Conservation (phyloP, 2,113 vertebrate genomes). For the Myxocyprinus asiaticus region DNA sequence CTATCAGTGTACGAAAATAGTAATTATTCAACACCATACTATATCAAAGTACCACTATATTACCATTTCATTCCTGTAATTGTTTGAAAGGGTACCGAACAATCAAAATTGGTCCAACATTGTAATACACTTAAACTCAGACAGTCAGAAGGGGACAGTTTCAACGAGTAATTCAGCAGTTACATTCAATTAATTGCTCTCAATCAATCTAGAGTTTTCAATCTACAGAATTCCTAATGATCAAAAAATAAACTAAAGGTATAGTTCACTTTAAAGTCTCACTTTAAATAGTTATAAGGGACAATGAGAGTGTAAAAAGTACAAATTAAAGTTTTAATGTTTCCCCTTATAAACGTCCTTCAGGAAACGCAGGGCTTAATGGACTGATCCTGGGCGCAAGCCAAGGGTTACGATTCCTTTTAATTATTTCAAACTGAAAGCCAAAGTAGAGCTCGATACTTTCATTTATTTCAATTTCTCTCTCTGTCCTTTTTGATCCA, state of each 20-base stretch:
- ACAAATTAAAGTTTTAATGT: background rate
- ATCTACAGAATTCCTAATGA: background rate
- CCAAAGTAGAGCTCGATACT: conserved; percentile 29
- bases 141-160: no score
- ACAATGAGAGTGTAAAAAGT: background rate
- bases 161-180: background rate
- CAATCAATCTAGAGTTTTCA: no score
- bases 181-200: background rate
- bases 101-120: no score
- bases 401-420: conserved; percentile 44
- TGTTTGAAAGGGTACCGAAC: no score
- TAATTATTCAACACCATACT: no score
- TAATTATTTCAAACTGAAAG: conserved; percentile 54
- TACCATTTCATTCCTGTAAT: no score
- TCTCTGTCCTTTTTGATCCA: conserved; percentile 61
- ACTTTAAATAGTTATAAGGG: no score
- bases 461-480: conserved; percentile 67
- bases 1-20: no score
- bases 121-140: no score
- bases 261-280: conserved; percentile 5
- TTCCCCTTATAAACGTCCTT: background rate
- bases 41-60: no score
- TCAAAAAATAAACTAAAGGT: background rate
- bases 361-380: conserved; percentile 27
- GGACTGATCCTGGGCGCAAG: background rate